Evolutionary conservation across 2,113 vertebrate species (phyloP).

Genomic region (Campylomormyrus tamandua): DNA sequence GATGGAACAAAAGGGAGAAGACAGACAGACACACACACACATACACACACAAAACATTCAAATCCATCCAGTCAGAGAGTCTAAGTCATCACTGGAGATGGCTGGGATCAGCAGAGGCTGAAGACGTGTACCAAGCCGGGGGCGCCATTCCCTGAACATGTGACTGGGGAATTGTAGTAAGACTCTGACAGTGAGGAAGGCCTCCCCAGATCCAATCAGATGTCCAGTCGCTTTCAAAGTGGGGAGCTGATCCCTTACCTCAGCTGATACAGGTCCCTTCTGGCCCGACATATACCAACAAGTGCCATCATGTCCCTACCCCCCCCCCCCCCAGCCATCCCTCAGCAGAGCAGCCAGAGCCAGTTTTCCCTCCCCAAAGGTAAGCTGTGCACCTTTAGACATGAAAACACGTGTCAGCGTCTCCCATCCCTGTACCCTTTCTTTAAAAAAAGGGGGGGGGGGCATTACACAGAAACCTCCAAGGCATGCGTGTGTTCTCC

Average conservation of each 20-base stretch:
- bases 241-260: background rate
- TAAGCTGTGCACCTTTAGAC: constrained; percentile 32
- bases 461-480: background rate
- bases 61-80: background rate
- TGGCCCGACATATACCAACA: background rate
- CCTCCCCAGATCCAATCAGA: background rate
- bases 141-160: background rate
- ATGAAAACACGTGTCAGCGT: constrained; percentile 44
- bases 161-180: background rate
- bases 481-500: background rate
- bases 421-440: constrained; percentile 12
- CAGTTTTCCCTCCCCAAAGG: constrained; percentile 28
- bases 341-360: constrained; percentile 23
- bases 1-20: background rate
- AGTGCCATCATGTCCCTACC: background rate
- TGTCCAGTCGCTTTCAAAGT: background rate
- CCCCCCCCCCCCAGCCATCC: background rate
- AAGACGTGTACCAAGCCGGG: background rate
- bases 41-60: background rate
- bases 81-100: background rate
- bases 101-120: background rate
- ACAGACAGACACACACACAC: background rate
- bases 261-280: background rate
- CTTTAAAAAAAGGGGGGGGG: background rate
- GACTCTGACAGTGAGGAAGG: background rate